phyloP scores from a whole-genome alignment of 2,888 invertebrate genomes.

The Drosophila nigricruria region DNA sequence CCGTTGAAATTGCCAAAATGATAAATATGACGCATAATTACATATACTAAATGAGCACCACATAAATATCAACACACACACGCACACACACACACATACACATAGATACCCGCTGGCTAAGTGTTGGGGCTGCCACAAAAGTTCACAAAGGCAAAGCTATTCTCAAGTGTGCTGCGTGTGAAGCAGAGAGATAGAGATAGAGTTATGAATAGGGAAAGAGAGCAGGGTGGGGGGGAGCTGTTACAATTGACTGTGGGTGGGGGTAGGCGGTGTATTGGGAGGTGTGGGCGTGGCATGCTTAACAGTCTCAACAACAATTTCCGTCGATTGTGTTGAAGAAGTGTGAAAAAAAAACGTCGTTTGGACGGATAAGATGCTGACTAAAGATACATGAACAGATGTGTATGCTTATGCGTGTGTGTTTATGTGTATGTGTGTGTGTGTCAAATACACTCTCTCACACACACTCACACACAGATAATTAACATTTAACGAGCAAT shows the following conservation, averaged over 20 bases:
- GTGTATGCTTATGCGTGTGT: slow-evolving; percentile 40
- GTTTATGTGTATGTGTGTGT: slow-evolving; percentile 5
- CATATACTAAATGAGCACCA: slow-evolving; percentile 48
- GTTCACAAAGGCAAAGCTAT: slow-evolving; percentile 9
- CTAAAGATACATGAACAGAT: slow-evolving; percentile 20
- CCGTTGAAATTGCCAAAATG: slow-evolving; percentile 56
- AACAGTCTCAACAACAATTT: slow-evolving; percentile 60
- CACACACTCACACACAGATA: slow-evolving; percentile 23
- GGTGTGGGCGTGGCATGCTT: slow-evolving; percentile 5
- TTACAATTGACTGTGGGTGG: slow-evolving; percentile 8
- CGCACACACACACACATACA: slow-evolving; percentile 7
- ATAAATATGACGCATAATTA: slow-evolving; percentile 68
- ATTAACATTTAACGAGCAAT: slow-evolving; percentile 67
- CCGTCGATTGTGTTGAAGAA: slow-evolving; percentile 60
- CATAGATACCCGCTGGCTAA: slow-evolving; percentile 10
- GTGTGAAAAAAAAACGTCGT: slow-evolving; percentile 42
- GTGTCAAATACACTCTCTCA: slow-evolving; percentile 17
- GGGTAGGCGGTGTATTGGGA: no score
- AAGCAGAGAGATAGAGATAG: slow-evolving; percentile 10
- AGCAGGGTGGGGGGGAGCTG: neutral
- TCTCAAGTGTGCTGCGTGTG: slow-evolving; percentile 29
- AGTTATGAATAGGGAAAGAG: neutral
- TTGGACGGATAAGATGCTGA: slow-evolving; percentile 24
- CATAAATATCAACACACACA: slow-evolving; percentile 24
- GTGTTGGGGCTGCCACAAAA: slow-evolving; percentile 9